Percentiles rank a stretch among this genome's conserved stretches.
Conservation (phyloP, 2,888 invertebrate species). For the Zonitis immaculata region DNA sequence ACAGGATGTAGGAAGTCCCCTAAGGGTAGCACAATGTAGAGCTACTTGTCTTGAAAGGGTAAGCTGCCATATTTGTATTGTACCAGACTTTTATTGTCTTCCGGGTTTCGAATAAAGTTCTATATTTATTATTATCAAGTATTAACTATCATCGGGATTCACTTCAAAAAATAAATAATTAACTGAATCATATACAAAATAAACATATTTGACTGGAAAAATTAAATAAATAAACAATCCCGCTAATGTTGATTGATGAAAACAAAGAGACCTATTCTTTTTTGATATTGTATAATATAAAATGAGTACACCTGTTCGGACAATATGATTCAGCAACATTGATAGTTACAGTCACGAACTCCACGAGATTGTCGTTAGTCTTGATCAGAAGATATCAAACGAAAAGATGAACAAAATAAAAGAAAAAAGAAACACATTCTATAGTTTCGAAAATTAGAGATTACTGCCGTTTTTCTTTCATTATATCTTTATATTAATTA, state of each 20-base stretch:
- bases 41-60: slow-evolving; percentile 70
- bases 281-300: slow-evolving; percentile 25
- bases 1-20: slow-evolving; percentile 65
- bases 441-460: too few species aligned
- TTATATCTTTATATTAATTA: too few species aligned
- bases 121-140: neutral
- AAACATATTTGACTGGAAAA: too few species aligned
- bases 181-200: neutral
- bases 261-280: slow-evolving; percentile 15
- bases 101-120: neutral
- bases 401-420: neutral
- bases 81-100: slow-evolving; percentile 14
- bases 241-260: neutral
- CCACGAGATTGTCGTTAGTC: slow-evolving; percentile 22
- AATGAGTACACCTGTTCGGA: slow-evolving; percentile 36
- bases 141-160: neutral
- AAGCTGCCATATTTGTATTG: slow-evolving; percentile 37
- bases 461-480: too few species aligned
- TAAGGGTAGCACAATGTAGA: slow-evolving; percentile 68
- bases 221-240: too few species aligned
- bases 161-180: neutral
- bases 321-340: slow-evolving; percentile 40
- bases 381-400: slow-evolving; percentile 20
- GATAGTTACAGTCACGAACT: slow-evolving; percentile 35
- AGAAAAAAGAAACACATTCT: neutral